These are phyloP conservation scores for Amphipoea oculea DNA, from an alignment of 2,888 invertebrate species.

Conservation along the genomic window DNA sequence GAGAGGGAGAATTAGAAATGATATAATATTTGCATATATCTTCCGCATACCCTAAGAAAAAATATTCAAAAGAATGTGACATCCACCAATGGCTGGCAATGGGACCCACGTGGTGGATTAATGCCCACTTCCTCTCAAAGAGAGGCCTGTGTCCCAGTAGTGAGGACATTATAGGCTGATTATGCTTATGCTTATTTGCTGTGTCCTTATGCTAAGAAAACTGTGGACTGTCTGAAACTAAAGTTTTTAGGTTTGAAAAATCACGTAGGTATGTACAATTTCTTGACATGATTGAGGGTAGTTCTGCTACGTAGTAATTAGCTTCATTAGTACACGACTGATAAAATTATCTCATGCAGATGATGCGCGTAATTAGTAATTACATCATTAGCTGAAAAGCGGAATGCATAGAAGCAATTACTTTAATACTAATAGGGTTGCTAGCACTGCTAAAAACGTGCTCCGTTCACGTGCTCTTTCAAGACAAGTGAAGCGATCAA, in stretches of 20 bases:
- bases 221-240: background rate
- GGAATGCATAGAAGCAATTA: constrained; percentile 49
- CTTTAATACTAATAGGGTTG: constrained; percentile 20
- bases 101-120: background rate
- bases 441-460: constrained; percentile 56
- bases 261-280: background rate
- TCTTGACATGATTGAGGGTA: background rate
- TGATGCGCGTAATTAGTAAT: constrained; percentile 40
- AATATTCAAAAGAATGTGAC: no score
- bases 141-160: background rate
- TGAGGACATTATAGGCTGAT: background rate
- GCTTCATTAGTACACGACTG: constrained; percentile 2
- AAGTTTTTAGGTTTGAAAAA: background rate
- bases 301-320: background rate
- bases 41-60: no score
- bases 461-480: constrained; percentile 48
- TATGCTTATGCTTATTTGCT: background rate
- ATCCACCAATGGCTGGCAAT: no score
- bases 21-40: background rate
- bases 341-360: constrained; percentile 27
- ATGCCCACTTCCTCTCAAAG: no score
- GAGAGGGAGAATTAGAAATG: constrained; percentile 2
- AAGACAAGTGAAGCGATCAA: constrained; percentile 35
- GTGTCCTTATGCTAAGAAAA: background rate
- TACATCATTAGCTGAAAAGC: constrained; percentile 50